Evolutionary conservation across 2,797 vertebrate species (phyloP).

Genomic region (Heteromormyrus szaboi): DNA sequence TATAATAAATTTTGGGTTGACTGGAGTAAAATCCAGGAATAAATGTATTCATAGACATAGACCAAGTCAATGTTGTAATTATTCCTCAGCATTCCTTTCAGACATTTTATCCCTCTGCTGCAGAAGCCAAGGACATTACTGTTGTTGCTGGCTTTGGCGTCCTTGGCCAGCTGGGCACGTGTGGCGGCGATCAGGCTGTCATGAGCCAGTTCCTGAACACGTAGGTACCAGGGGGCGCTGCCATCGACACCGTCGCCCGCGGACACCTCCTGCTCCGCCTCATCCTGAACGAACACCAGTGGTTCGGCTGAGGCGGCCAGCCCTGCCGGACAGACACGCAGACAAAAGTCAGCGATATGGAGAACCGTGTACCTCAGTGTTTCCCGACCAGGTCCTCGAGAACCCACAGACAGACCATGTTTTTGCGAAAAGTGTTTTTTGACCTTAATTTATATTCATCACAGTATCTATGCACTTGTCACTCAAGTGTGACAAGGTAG

Average conservation of each 20-base stretch:
- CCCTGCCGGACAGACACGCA: constrained; percentile 51
- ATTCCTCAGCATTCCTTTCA: not conserved
- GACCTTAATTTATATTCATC: not conserved
- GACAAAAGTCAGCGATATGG: not conserved
- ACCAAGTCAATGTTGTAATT: constrained; percentile 3
- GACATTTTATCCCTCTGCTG: not conserved
- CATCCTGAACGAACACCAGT: constrained; percentile 87
- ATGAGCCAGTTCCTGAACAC: constrained; percentile 94
- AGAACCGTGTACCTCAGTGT: not conserved
- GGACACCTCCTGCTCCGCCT: constrained; percentile 80
- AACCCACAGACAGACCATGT: not conserved
- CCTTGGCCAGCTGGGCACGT: constrained; percentile 86
- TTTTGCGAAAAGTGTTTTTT: not conserved
- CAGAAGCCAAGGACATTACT: constrained; percentile 54
- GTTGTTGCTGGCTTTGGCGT: constrained; percentile 78
- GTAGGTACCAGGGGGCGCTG: constrained; percentile 89
- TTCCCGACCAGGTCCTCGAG: not conserved
- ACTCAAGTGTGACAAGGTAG: not conserved
- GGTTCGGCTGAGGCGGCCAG: constrained; percentile 85
- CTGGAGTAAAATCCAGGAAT: constrained; percentile 1
- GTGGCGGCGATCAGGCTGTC: constrained; percentile 97
- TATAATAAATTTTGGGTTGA: not conserved
- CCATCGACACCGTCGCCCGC: constrained; percentile 79
- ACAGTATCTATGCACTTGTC: not conserved
- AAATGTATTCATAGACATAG: constrained; percentile 1